Base-by-base conservation (phyloP, 2,888 invertebrate genomes). In the Drosophila robusta region DNA sequence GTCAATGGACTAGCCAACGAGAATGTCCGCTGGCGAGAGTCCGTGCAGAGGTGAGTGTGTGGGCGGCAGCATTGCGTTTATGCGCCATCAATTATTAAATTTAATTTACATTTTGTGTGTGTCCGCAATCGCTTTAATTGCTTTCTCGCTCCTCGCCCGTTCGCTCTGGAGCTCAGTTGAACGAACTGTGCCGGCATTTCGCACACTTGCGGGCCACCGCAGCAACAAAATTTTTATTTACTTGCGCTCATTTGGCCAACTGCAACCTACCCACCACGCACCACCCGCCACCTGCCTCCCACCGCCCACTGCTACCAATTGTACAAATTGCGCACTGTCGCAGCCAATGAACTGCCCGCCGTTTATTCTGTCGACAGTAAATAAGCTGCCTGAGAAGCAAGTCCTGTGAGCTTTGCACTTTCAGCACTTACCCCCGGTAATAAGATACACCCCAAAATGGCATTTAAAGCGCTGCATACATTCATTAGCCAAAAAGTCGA, bases 1-100 rank as follows among this genome's bases (percentile, higher is more conserved):
- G 97, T 99, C 0, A 97, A 97, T 87, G 98, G 98, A 16, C 93
- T 99, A 73, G 97, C 97, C 38, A 98, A 98, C 0, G 98, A 99
- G 92, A 98, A 98, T 62, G 64, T 92, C 18, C 91, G 92, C 32
- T 92, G 92, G 92, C 90, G 86, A 38, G 91, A 92, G 49, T 91
- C 92, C 1, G 90, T 92, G 11, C 89, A 90, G 45, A 91, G 91
- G 92, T 92, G 79, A 78, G 75, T 60, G 54, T 24, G 12, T 29
- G 18, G 14, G n/a, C 44, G 44, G 50, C 22, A 29, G 38, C 65
- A 56, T 55, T 65, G 69, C 87, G 73, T 76, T 85, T 80, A 80
- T 82, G 77, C 67, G 67, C 75, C 72, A 85, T 86, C 81, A 87
- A 87, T 87, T 86, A 85, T 86, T 87, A 88, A 86, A 87, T 81